Evolutionary conservation across 2,113 vertebrate genomes (phyloP), one percentile per base, ranked within the genome.

Genomic region (Dasypus novemcinctus): DNA sequence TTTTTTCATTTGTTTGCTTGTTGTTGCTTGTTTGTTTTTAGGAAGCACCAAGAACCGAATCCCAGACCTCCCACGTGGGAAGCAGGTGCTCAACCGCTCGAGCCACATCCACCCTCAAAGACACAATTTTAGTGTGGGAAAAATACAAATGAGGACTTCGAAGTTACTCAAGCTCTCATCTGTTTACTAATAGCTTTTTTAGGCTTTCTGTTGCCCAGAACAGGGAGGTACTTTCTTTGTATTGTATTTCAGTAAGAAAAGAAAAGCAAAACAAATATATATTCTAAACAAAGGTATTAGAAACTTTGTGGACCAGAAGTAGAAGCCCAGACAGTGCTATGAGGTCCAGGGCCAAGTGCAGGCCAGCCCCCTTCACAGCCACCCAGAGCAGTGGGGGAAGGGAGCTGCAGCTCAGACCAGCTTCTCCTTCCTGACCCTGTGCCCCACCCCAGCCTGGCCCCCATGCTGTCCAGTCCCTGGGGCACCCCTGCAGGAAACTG

Each of bases 121-220:
- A 82, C n/a, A 71, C 82, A 86, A 29, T 71, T 95, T 94, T 68
- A 89, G 23, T 83, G 69, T 71, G 69, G 46, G 85, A 36, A 63
- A 91, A 91, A 79, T 92, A 94, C 69, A 94, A 86, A 93, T 59
- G 61, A 96, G 66, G 96, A 78, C 61, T 80, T 87, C 78, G 46
- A 38, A 90, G 66, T 81, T 27, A 66, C 49, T 93, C 76, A 38
- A 90, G 90, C 79, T 61, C 49, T 85, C 49, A 52, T 74, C 63
- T 4, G 61, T 72, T 93, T 87, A 82, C 79, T 93, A 78, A 90
- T 76, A 87, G 8, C 63, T 90, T 87, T 68, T 78, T 72, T 64
- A 79, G 38, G 57, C 83, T 96, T 96, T 81, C 78, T 69, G 25
- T 63, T 84, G n/a, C 68, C 78, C 75, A 59, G 46, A 81, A 79